Evolutionary conservation across 1,140 invertebrate species (phyloP).

Genomic region (Macrobrachium nipponense): DNA sequence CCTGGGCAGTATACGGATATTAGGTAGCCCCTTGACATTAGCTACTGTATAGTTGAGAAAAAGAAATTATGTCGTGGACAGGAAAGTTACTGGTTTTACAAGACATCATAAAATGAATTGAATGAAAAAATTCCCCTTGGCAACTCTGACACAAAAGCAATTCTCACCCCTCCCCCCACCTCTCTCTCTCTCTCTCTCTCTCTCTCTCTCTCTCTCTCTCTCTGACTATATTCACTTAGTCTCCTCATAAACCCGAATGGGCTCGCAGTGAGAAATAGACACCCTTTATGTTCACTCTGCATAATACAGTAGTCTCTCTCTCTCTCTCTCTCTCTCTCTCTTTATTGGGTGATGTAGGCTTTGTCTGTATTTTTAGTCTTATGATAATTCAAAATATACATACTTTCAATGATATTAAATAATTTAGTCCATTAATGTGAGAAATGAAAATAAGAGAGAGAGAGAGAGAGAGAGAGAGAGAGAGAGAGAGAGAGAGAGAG

Average conservation of each 20-base stretch:
- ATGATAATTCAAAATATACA: too few species aligned
- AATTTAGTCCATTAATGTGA: not conserved
- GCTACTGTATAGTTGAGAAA: too few species aligned
- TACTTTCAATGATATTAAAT: too few species aligned
- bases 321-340: too few species aligned
- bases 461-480: not conserved
- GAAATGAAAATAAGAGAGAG: slow-evolving; percentile 7
- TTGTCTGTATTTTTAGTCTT: too few species aligned
- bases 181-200: too few species aligned
- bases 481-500: slow-evolving; percentile 10
- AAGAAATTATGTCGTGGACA: too few species aligned
- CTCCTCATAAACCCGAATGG: not conserved
- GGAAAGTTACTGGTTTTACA: too few species aligned
- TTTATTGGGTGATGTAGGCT: too few species aligned
- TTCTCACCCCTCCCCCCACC: not conserved
- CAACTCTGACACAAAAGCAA: not conserved
- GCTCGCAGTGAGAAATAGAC: not conserved
- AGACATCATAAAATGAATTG: too few species aligned
- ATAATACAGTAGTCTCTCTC: too few species aligned
- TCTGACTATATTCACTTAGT: slow-evolving; percentile 15
- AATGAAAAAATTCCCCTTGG: not conserved
- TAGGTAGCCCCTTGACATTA: not conserved
- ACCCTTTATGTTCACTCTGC: too few species aligned
- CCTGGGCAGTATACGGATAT: not conserved
- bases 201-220: slow-evolving; percentile 3